Conservation (phyloP, 2,797 vertebrate species). For the Carduelis carduelis region DNA sequence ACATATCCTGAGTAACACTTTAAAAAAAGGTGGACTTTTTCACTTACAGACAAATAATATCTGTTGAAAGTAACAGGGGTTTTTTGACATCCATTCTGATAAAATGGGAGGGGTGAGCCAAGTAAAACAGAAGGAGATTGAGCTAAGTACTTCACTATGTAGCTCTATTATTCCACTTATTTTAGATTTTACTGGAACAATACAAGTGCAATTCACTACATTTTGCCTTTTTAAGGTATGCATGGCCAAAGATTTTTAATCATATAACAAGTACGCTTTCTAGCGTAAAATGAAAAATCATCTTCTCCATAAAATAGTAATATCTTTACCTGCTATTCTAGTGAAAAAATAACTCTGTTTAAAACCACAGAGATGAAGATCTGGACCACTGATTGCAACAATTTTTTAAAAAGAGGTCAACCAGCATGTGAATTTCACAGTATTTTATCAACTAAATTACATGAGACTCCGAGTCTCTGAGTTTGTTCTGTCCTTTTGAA, state of each 20-base stretch:
- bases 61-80: neutral
- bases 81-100: neutral
- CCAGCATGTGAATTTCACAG: neutral
- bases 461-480: neutral
- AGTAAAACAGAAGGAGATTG: neutral
- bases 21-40: neutral
- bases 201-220: neutral
- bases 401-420: neutral
- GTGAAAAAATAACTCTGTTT: neutral
- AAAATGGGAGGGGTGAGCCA: rapidly evolving
- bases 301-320: constrained; percentile 50
- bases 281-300: constrained; percentile 30
- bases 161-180: neutral
- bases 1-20: neutral
- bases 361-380: neutral
- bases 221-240: neutral
- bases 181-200: neutral
- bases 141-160: neutral
- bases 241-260: neutral
- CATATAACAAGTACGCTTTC: constrained; percentile 11
- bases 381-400: neutral
- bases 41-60: neutral
- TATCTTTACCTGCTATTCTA: constrained; percentile 60
- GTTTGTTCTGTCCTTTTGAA: neutral
- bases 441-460: neutral